phyloP scores from a whole-genome alignment of 2,797 vertebrate species.

The Basileuterus tristriatus region DNA sequence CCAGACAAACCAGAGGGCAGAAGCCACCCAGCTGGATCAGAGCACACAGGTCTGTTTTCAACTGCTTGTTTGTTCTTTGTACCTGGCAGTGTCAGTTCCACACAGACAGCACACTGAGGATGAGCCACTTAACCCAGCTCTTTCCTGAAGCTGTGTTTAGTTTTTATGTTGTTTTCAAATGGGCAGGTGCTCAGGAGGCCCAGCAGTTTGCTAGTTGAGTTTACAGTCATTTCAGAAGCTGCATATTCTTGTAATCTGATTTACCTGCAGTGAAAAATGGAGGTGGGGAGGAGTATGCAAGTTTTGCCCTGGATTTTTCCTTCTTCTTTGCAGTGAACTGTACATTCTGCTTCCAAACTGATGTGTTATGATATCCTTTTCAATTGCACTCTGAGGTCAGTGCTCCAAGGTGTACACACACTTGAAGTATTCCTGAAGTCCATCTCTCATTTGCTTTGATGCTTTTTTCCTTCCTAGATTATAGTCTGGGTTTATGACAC shows the following conservation, averaged over 20 bases:
- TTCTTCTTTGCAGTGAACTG: background rate
- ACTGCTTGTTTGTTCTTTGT: background rate
- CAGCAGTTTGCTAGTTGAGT: background rate
- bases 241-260: background rate
- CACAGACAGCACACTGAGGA: background rate
- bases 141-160: background rate
- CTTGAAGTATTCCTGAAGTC: background rate
- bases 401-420: accelerated
- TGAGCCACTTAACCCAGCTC: background rate
- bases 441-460: background rate
- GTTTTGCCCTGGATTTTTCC: background rate
- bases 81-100: background rate
- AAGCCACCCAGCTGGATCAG: background rate
- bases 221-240: background rate
- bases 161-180: background rate
- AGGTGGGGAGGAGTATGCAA: background rate
- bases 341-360: background rate
- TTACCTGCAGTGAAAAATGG: background rate
- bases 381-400: background rate
- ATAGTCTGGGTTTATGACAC: background rate
- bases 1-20: background rate
- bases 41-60: background rate
- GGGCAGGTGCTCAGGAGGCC: background rate
- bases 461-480: background rate
- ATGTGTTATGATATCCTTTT: background rate